Base-by-base conservation (phyloP, 1,140 invertebrate genomes). In the Zaprionus kolodkinae region DNA sequence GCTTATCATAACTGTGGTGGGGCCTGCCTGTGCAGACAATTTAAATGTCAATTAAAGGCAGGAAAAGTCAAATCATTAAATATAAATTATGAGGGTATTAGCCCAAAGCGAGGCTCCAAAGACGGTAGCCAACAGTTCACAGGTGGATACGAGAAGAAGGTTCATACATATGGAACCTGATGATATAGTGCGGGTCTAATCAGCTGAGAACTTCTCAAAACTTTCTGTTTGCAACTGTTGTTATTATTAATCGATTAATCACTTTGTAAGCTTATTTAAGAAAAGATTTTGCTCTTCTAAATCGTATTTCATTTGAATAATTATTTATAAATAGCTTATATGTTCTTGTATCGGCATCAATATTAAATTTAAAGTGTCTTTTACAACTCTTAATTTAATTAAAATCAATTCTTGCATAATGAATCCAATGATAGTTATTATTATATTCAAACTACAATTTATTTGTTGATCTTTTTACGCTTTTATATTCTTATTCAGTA, bases 1-100 rank as follows among this genome's bases (percentile, higher is more conserved):
- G 84, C 84, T 84, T 88, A 88, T 88, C 84, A 87, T 80, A 78
- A 76, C 68, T 78, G 27, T 63, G 69, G 45, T 21, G 21, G 21
- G 21, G 21, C 21, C 21, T 27, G 67, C 30, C 65, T 70, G 81
- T 60, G 71, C 40, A 84, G 80, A 88, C 84, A 84, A 81, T 84
- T 87, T 88, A 88, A 88, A 88, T 88, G 83, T 83, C 84, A 83
- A 87, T 87, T 87, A 88, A 84, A 82, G 79, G 64, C 66, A 70
- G 69, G 72, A 76, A 74, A 68, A 56, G 30, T 70, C 27, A 57
- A 68, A 87, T 87, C 84, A 88, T 88, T 87, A 88, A 87, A 88
- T 78, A 84, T 80, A 88, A 87, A 88, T 87, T 87, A 87, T 88
- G 80, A 80, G 84, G 84, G 84, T 80, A 56, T 71, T 72, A 60